Evolutionary conservation across 2,113 vertebrate species (phyloP), one percentile per base, ranked within the genome.

Genomic region (Isurus oxyrinchus): DNA sequence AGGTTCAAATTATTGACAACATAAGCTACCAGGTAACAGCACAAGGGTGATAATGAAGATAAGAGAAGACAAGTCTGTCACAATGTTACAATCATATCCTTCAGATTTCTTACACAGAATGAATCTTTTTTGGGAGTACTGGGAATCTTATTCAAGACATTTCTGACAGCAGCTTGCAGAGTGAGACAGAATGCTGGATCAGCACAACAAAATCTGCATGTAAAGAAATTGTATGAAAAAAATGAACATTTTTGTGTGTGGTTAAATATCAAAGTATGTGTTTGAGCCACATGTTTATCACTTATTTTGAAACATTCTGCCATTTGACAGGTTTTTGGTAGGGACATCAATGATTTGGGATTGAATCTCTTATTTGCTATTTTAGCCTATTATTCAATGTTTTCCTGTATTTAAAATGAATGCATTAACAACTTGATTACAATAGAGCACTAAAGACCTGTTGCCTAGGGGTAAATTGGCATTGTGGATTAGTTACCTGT

Each of bases 261-360:
- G 13, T 55, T 4, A 90, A 53, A 31, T 31, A 57, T 55, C 25
- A 13, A 57, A 90, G 87, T 44, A 49, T 84, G 81, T 23, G 81
- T 44, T 84, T 44, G 40, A 49, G 81, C 23, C 87, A 27, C 2
- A 35, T 87, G 40, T 87, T 88, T 88, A 27, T 88, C 87, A 55
- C 49, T 90, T 90, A 57, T 90, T 90, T 31, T 90, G 87, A 90
- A 27, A 90, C 87, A 57, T 57, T 86, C 40, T 90, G 53, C 87
- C 87, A 90, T 57, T 90, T 90, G 35, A 31, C 23, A 55, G 87
- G 25, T 57, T 90, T 90, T 4, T 57, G 87, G 27, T 57, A 21
- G 25, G 49, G 53, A 31, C 53, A 55, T 87, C 49, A 87, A 49
- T 44, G 84, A 23, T 53, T 55, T 90, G 44, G 81, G 5, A 21